Evolutionary conservation across 1,140 invertebrate genomes (phyloP), one percentile per base, ranked within the genome.

Genomic region (Oedothorax gibbosus): DNA sequence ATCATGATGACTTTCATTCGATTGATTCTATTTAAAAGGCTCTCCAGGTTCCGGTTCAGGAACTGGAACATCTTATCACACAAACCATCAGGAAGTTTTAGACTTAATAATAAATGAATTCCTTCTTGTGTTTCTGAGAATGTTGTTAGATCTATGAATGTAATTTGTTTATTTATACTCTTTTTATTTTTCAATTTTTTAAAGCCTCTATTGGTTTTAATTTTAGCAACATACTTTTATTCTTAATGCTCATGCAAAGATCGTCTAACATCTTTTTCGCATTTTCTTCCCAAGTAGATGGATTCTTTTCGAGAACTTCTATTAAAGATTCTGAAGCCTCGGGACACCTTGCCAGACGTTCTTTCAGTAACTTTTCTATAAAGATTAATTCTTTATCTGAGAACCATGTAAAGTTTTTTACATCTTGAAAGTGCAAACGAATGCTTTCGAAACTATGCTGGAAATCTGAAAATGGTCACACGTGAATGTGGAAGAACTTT

Each of bases 1-100:
- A 84, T 84, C 15, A 84, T 20, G 35, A 84, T 84, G n/a, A 53
- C 2, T 14, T 66, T 68, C 0, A 84, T 14, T 18, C 65, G 14
- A n/a, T 10, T 11, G 6, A 76, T 76, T 57, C 81, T 84, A 14
- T 82, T 20, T 0, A 82, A 8, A 0, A 82, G 56, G 15, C 64
- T 53, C 20, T 73, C 53, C 6, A 73, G 4, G 21, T 65, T 82
- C 4, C 49, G 21, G 11, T 71, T 71, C 21, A 81, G 7, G 12
- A 71, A 53, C 9, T 81, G 7, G 9, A 68, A 50, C 0, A 81
- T n/a, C 62, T 81, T 81, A 0, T 50, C 6, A 8, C n/a, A 14
- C 49, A 81, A 49, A 18, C 2, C 18, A 35, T 5, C 35, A 7
- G 15, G n/a, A n/a, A 71, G 62, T 60, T 50, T 18, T 7, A 79